phyloP scores from a whole-genome alignment of 2,113 vertebrate genomes.

The Narcine bancroftii region DNA sequence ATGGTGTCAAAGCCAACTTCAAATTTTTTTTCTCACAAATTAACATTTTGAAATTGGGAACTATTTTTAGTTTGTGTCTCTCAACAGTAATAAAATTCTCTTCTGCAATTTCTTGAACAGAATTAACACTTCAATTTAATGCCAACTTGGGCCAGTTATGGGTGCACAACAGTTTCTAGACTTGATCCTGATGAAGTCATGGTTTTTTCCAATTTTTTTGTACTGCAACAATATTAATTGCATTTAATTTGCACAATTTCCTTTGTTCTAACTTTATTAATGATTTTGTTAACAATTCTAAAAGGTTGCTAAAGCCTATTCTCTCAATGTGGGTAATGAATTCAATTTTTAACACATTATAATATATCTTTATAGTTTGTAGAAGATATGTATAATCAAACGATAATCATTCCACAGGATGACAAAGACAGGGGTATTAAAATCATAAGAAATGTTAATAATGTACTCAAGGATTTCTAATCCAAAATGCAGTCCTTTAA shows the following conservation, averaged over 20 bases:
- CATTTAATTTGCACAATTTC: background rate
- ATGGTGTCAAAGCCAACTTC: background rate
- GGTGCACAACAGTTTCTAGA: too few relatives aligned
- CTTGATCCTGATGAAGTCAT: too few relatives aligned
- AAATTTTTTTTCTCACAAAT: background rate
- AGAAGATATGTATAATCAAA: background rate
- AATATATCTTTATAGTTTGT: background rate
- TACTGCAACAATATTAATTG: background rate
- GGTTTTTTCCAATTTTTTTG: background rate
- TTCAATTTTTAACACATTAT: background rate
- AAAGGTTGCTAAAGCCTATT: background rate
- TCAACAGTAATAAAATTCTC: background rate
- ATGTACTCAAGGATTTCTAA: background rate
- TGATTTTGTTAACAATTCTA: background rate
- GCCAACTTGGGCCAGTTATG: too few relatives aligned
- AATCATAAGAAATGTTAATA: conserved; percentile 5
- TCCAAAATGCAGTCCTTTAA: background rate
- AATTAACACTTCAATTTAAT: background rate
- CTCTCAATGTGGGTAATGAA: background rate
- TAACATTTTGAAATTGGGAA: background rate
- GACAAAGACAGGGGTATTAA: background rate
- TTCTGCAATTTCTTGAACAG: background rate
- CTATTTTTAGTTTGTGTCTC: background rate
- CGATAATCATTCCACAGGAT: background rate
- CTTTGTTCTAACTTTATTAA: conserved; percentile 1